Base-by-base conservation (phyloP, 2,797 vertebrate genomes). In the Peromyscus eremicus region DNA sequence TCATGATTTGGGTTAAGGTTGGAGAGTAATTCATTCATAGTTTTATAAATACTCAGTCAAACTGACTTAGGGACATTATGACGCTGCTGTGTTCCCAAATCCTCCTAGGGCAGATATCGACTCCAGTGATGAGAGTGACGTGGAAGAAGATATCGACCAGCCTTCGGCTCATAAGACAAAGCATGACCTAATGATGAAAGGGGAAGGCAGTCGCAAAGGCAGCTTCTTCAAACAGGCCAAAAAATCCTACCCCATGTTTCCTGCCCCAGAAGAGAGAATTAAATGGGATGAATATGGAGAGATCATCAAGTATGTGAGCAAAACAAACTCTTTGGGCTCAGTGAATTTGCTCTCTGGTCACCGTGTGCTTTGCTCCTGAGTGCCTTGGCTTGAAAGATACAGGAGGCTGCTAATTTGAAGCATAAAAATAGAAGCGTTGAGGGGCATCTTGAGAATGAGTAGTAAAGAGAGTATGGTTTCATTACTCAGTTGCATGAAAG, bases 271-370 rank as follows among this genome's bases (percentile, higher is more conserved):
- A 98, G 99, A 99, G 97, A 99, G 99, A 96, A 99, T 99, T 98
- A 99, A 99, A 94, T 99, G 99, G 99, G 99, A 99, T 73, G 99
- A 99, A 98, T 99, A 99, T 16, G 99, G 99, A 80, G 99, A 99
- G 98, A 99, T 99, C 97, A 99, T 99, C 98, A 99, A 99, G 99
- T 99, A 99, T 77, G 98, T 98, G 73, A 92, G 21, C 89, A 83
- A 55, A 71, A 60, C 29, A 71, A 43, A 40, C 43, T 62, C 49
- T 94, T 86, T 85, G 1, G 29, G 27, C 49, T 80, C 2, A 82
- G 9, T 82, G 76, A 89, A 49, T 81, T 75, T 87, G 66, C 11
- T 82, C 70, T 86, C 32, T 85, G 64, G 13, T 81, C 55, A n/a
- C 70, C 23, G 0, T 57, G 46, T 25, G 16, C 32, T 80, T 60